Base-by-base conservation (phyloP, 2,113 vertebrate species). In the Zosterops hypoxanthus region DNA sequence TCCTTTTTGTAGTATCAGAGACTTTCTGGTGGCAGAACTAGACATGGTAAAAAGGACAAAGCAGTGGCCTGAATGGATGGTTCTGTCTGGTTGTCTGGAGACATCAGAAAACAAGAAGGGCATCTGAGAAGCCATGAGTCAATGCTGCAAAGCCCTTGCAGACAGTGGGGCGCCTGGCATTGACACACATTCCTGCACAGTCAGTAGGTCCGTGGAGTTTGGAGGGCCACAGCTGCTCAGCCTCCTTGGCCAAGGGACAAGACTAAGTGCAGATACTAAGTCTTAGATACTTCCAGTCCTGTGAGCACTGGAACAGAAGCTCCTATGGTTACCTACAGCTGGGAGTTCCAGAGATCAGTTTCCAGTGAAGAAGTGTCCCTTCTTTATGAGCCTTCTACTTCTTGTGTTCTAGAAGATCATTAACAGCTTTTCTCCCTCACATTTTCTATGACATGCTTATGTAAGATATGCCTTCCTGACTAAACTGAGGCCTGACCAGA, bases 281-380 rank as follows among this genome's bases (percentile, higher is more conserved):
- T 34, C 34, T 34, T 34, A 34, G 34, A 34, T 34, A 34, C 34
- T 34, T 34, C 34, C 34, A 34, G 1, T 24, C 13, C 42, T 31
- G 41, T 8, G 10, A 36, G 12, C 5, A 5, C 13, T 6, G 75
- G 44, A 52, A 66, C 0, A 0, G 5, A 69, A 55, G 46, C 3
- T 86, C 33, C 28, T 14, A 0, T 34, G 29, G 50, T 36, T 14
- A 13, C 52, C 63, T 28, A 9, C 0, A 1, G 23, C 19, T 7
- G 3, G 33, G 16, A 82, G 21, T 52, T 59, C 9, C 15, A 52
- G 49, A 39, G 29, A 9, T 68, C 53, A 23, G 39, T 47, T 86
- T 70, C 39, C 2, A 2, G 21, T 46, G 65, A 91, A 50, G 25
- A 50, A 16, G 2, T 11, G 22, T 17, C 41, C 34, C 2, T 42